phyloP scores from a whole-genome alignment of 2,797 vertebrate genomes.

The Rachycentron canadum region DNA sequence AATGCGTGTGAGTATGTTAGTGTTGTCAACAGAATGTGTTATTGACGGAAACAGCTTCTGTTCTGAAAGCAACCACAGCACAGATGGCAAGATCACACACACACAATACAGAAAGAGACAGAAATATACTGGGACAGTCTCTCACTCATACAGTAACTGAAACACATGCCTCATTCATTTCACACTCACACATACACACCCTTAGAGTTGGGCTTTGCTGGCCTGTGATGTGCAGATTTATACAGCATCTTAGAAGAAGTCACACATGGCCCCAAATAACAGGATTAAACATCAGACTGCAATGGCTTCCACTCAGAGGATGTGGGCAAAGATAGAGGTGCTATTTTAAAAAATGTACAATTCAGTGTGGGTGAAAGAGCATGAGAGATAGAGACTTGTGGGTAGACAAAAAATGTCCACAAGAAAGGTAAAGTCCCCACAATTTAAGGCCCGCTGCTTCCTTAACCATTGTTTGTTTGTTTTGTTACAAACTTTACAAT shows the following conservation, averaged over 20 bases:
- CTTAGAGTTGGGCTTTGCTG: slow-evolving; percentile 40
- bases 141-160: neutral
- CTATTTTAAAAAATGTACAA: slow-evolving; percentile 41
- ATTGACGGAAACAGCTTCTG: slow-evolving; percentile 42
- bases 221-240: slow-evolving; percentile 7
- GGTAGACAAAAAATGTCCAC: neutral
- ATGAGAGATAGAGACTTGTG: neutral
- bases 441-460: neutral
- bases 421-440: neutral
- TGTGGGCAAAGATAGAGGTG: slow-evolving; percentile 41
- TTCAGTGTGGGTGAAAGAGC: neutral
- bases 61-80: slow-evolving; percentile 60
- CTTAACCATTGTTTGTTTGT: too few species aligned
- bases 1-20: slow-evolving; percentile 20
- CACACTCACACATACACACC: neutral
- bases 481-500: too few species aligned
- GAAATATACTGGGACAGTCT: slow-evolving; percentile 12
- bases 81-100: slow-evolving; percentile 52
- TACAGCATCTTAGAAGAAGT: slow-evolving; percentile 52
- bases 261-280: slow-evolving; percentile 65
- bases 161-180: neutral
- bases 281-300: slow-evolving; percentile 58
- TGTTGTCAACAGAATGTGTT: slow-evolving; percentile 47
- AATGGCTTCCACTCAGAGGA: slow-evolving; percentile 53
- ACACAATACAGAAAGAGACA: slow-evolving; percentile 17